A percentile compares a stretch with the other conserved stretches of the same genome.
Conservation (phyloP, 2,113 vertebrate genomes). For the Dunckerocampus dactyliophorus region DNA sequence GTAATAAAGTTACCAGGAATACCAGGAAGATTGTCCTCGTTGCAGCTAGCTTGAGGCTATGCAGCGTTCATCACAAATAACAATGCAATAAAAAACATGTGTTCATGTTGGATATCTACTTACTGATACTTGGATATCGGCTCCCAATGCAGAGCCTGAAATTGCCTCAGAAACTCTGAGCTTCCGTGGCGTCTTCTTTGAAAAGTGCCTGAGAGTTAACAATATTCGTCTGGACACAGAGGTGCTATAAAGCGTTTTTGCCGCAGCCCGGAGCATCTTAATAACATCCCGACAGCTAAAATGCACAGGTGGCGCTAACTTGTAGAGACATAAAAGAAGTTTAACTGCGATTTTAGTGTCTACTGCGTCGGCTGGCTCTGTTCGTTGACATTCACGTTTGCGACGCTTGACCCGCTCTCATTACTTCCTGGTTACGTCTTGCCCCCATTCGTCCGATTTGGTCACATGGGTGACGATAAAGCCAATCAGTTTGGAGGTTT, state of each 20-base stretch:
- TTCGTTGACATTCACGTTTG: slow-evolving; percentile 55
- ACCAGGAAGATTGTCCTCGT: too few species aligned
- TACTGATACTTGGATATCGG: slow-evolving; percentile 66
- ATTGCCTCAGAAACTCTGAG: slow-evolving; percentile 59
- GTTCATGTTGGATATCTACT: not conserved
- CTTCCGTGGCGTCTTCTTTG: slow-evolving; percentile 39
- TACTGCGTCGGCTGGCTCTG: not conserved
- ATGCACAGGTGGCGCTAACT: not conserved
- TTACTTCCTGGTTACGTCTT: slow-evolving; percentile 47
- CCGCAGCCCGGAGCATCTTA: slow-evolving; percentile 39
- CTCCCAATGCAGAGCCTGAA: slow-evolving; percentile 36
- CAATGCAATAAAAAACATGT: not conserved
- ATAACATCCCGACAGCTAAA: not conserved
- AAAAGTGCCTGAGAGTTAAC: slow-evolving; percentile 36
- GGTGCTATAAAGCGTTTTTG: slow-evolving; percentile 11
- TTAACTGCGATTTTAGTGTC: fast-evolving
- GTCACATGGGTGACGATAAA: slow-evolving; percentile 16
- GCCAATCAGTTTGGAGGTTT: slow-evolving; percentile 33
- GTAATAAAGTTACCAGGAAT: too few species aligned
- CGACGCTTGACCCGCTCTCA: not conserved
- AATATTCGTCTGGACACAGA: not conserved
- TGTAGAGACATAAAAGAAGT: not conserved
- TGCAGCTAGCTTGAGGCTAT: not conserved
- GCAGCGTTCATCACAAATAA: not conserved
- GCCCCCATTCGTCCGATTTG: slow-evolving; percentile 19